phyloP scores from a whole-genome alignment of 1,140 invertebrate genomes.

The Octopus sinensis region DNA sequence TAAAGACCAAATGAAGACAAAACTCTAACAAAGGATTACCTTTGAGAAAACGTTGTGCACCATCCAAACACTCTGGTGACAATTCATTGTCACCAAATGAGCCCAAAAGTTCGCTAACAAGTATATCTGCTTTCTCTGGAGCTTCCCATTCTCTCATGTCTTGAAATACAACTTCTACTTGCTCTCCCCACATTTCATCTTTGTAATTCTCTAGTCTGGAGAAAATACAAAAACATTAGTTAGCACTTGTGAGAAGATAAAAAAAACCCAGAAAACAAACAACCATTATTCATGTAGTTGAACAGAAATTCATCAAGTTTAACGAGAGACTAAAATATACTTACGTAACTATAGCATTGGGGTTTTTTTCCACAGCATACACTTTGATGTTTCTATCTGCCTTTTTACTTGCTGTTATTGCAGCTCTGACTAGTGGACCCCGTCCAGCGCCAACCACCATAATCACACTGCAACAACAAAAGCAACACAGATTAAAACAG shows the following conservation, averaged over 20 bases:
- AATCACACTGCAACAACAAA: constrained; percentile 37
- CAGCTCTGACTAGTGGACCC: constrained; percentile 85
- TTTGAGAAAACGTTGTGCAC: constrained; percentile 84
- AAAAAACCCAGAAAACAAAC: too few relatives aligned
- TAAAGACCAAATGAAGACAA: not conserved
- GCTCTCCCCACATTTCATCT: constrained; percentile 76
- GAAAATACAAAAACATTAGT: constrained; percentile 12
- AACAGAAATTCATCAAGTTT: too few relatives aligned
- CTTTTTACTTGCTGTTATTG: constrained; percentile 75
- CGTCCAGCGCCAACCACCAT: constrained; percentile 73
- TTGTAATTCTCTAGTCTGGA: constrained; percentile 71
- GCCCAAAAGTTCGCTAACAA: constrained; percentile 93
- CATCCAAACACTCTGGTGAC: constrained; percentile 96
- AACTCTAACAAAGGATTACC: constrained; percentile 55
- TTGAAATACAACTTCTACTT: constrained; percentile 59
- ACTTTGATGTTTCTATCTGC: constrained; percentile 66
- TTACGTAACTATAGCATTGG: constrained; percentile 87
- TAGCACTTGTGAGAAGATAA: too few relatives aligned
- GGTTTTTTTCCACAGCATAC: constrained; percentile 97
- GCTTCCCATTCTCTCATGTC: constrained; percentile 88
- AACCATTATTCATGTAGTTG: too few relatives aligned
- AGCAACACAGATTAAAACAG: not conserved
- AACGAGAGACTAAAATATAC: constrained; percentile 25
- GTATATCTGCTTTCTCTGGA: constrained; percentile 76
- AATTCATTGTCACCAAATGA: constrained; percentile 99